Evolutionary conservation across 2,888 invertebrate genomes (phyloP), one percentile per base, ranked within the genome.

Genomic region (Lysandra bellargus): DNA sequence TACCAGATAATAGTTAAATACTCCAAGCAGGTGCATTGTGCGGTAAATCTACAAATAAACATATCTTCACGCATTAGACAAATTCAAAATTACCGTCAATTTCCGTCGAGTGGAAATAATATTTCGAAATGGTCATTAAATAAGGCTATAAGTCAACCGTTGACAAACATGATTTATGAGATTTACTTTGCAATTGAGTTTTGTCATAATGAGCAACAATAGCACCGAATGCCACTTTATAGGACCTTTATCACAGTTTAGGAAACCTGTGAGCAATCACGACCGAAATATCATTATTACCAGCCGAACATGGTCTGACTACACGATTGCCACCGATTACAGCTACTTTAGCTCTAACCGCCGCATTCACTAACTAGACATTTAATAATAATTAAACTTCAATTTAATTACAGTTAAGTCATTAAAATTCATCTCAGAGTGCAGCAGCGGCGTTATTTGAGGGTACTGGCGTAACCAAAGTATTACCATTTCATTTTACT

Each of bases 71-170:
- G 86, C 86, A 86, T 88, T 88, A 90, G 86, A 87, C 88, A 88
- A 88, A 87, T 86, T 87, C 88, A 85, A 88, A 91, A 92, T 90
- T 91, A 87, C 88, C 80, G 85, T 86, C 87, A 88, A 88, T 87
- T 90, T 87, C 80, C 79, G 82, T 77, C 79, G 83, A 82, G 84
- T 85, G 86, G 87, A 88, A 88, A 86, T 86, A 69, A 83, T 82
- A 80, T 92, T 90, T 86, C 89, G 83, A 88, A 90, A 92, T 84
- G 80, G 76, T 80, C 81, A 81, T 80, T 79, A 80, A 78, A 81
- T 79, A 78, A 80, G 33, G 23, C 79, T 78, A 79, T 57, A 72
- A 60, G 79, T 78, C 64, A 53, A 79, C 78, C 57, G 80, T 82
- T 79, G 81, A 79, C 79, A 80, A 80, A 80, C 23, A 78, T 78